Conservation (phyloP, 2,797 vertebrate genomes). For the Ciconia nigra region DNA sequence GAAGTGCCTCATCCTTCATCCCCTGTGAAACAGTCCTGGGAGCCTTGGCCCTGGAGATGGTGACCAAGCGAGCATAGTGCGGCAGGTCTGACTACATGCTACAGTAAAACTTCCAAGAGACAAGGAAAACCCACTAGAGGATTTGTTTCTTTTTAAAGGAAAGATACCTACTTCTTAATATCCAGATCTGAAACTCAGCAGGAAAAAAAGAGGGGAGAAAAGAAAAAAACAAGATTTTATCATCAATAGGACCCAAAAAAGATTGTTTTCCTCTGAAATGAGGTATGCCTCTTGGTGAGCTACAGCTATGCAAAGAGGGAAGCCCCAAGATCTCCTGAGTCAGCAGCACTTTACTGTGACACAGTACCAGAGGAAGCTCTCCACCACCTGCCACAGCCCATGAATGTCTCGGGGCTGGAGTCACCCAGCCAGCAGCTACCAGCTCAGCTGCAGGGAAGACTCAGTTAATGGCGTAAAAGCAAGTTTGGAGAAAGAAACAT, state of each 20-base stretch:
- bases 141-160: background rate
- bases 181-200: background rate
- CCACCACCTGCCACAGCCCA: background rate
- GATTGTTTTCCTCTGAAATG: background rate
- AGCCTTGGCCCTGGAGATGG: background rate
- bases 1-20: background rate
- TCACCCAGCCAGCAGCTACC: background rate
- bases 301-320: background rate
- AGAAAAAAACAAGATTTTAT: background rate
- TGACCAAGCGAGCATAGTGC: background rate
- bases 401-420: background rate
- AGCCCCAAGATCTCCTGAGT: background rate
- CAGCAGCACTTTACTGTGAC: background rate
- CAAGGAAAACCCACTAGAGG: background rate
- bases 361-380: background rate
- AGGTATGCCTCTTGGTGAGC: background rate
- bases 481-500: background rate
- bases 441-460: background rate
- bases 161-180: background rate
- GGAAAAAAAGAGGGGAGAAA: rapidly evolving
- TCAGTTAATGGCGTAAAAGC: background rate
- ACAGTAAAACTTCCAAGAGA: background rate
- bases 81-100: background rate
- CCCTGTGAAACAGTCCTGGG: background rate
- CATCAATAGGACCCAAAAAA: background rate